Evolutionary conservation across 1,140 invertebrate species (phyloP).

Genomic region (Micrasema minimum): DNA sequence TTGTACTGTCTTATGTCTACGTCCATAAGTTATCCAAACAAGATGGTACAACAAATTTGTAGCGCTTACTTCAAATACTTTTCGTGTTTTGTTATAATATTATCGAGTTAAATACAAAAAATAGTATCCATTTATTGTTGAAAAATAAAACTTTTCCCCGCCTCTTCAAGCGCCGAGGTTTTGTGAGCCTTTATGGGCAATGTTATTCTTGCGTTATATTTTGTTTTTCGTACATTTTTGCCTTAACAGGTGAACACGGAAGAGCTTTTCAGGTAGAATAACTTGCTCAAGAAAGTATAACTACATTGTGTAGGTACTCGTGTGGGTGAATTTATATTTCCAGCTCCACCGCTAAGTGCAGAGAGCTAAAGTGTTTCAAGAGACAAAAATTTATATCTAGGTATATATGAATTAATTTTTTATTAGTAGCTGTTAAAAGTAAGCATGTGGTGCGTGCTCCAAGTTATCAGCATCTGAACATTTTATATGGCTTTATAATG

Average conservation of each 20-base stretch:
- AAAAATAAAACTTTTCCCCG: no score
- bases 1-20: background rate
- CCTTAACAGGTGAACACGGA: slow-evolving; percentile 36
- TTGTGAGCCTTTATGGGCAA: background rate
- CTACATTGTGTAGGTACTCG: slow-evolving; percentile 39
- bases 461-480: slow-evolving; percentile 49
- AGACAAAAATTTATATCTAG: no score
- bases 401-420: no score
- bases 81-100: no score
- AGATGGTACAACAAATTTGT: no score
- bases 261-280: slow-evolving; percentile 40
- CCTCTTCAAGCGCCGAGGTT: background rate
- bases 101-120: no score
- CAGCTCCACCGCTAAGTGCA: slow-evolving; percentile 13
- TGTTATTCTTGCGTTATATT: slow-evolving; percentile 21
- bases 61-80: no score
- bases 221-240: slow-evolving; percentile 22
- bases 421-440: no score
- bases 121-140: no score
- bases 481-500: slow-evolving; percentile 53
- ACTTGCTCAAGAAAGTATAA: slow-evolving; percentile 45
- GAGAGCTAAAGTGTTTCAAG: slow-evolving; percentile 25
- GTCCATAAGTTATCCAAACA: no score
- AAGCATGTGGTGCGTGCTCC: slow-evolving; percentile 47
- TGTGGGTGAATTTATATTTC: slow-evolving; percentile 18